Evolutionary conservation across 2,888 invertebrate genomes (phyloP), one percentile per base, ranked within the genome.

Genomic region (Caenorhabditis sp.): DNA sequence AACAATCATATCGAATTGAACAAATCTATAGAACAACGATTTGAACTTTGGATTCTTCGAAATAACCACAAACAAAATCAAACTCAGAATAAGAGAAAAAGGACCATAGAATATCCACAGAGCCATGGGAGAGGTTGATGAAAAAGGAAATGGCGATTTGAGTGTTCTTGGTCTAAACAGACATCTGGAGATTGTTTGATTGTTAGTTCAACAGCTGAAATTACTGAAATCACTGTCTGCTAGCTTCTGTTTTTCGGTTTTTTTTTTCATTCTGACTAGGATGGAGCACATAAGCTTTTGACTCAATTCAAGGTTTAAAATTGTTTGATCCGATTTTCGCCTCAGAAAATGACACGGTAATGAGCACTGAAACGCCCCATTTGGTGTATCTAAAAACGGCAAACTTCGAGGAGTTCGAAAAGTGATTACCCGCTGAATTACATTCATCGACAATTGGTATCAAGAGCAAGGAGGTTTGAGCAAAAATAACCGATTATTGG

Each of bases 11-110:
- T 68, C 66, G 0, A 68, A 51, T 31, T 68, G 66, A 22, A 68
- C 66, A 51, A 68, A 68, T 49, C 51, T 31, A 22, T 68, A 68
- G 51, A 68, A 68, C 7, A 68, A 19, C 1, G 66, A 51, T 31
- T 51, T 49, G 35, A 68, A 68, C 2, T 49, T 47, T 12, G 26
- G 14, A 31, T 51, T 31, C 14, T 10, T 31, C 7, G 35, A 19
- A 14, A 61, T 12, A 16, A 61, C 19, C 12, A 41, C 6, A 14
- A 41, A 41, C 2, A 61, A 14, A 41, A 61, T 61, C 6, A 61
- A 10, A 41, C 61, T 61, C 41, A 61, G 6, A 19, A 41, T 4
- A 22, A 61, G 24, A 24, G 61, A 61, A 24, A 61, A 61, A 24
- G 61, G 22, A 24, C 61, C 61, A 16, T 61, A 61, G 8, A 41